Percentiles rank a stretch among this genome's conserved stretches.
Evolutionary conservation across 2,888 invertebrate genomes (phyloP).

Genomic region (Cenopis cana): DNA sequence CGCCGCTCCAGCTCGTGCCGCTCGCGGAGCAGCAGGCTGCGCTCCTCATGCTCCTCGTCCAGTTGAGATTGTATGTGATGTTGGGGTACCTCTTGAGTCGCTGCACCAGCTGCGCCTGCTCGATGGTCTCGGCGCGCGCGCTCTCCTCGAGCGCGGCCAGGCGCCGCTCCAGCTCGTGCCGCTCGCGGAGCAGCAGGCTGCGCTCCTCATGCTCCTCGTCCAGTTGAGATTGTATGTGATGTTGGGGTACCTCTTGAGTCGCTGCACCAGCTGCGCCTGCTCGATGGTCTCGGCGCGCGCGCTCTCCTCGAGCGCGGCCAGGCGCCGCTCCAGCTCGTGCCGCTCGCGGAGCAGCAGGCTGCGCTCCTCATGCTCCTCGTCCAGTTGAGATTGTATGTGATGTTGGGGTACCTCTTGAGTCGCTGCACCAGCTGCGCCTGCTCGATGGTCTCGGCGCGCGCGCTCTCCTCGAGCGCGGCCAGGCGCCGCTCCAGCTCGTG

Average conservation of each 20-base stretch:
- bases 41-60: conserved; percentile 96
- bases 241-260: conserved; percentile 86
- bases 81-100: conserved; percentile 86
- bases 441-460: conserved; percentile 89
- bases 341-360: conserved; percentile 94
- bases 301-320: conserved; percentile 91
- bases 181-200: conserved; percentile 93
- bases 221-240: too few relatives aligned
- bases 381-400: too few relatives aligned
- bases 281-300: conserved; percentile 90
- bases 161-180: conserved; percentile 95
- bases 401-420: conserved; percentile 83
- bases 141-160: conserved; percentile 91
- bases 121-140: conserved; percentile 89
- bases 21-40: conserved; percentile 93
- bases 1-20: conserved; percentile 96
- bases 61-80: too few relatives aligned
- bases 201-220: conserved; percentile 97
- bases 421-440: conserved; percentile 90
- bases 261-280: conserved; percentile 88
- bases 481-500: conserved; percentile 96
- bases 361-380: conserved; percentile 96
- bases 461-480: conserved; percentile 91
- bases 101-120: conserved; percentile 89
- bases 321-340: conserved; percentile 94